These are phyloP conservation scores for Isichthys henryi DNA, from an alignment of 2,113 vertebrate species.

Conservation along the genomic window DNA sequence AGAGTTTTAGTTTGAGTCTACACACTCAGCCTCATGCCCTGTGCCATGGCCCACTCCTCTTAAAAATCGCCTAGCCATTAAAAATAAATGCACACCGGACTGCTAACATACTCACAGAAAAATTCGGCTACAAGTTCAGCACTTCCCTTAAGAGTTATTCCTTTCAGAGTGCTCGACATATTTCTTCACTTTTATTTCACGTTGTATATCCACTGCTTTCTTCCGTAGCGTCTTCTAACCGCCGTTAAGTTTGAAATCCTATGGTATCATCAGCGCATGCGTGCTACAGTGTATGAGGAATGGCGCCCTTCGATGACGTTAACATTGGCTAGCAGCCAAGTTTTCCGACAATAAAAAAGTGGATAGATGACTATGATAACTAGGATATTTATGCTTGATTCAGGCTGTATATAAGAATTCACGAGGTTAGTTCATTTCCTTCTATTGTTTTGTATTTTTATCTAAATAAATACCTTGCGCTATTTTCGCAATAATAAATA, in stretches of 20 bases:
- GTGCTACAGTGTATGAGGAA: background rate
- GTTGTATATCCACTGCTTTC: background rate
- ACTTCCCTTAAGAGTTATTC: slow-evolving; percentile 84
- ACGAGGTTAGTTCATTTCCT: background rate
- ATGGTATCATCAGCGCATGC: slow-evolving; percentile 35
- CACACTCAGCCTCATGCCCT: background rate
- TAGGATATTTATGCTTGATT: background rate
- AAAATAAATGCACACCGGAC: background rate
- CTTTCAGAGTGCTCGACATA: slow-evolving; percentile 60
- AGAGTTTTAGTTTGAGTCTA: background rate
- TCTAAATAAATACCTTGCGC: background rate
- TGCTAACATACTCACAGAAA: slow-evolving; percentile 72
- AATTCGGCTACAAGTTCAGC: slow-evolving; percentile 86
- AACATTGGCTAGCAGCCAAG: background rate
- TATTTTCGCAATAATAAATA: background rate
- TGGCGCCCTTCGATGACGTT: slow-evolving; percentile 37
- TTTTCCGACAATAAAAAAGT: background rate
- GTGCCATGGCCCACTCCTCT: background rate
- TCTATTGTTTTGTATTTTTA: background rate
- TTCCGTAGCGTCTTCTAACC: slow-evolving; percentile 30
- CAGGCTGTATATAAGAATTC: background rate
- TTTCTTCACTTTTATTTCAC: background rate
- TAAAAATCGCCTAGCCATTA: background rate
- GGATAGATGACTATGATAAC: background rate
- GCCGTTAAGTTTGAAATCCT: slow-evolving; percentile 57